A percentile compares a stretch with the other conserved stretches of the same genome.
These are phyloP conservation scores for Esox lucius DNA, from an alignment of 2,797 vertebrate species.

Conservation along the genomic window DNA sequence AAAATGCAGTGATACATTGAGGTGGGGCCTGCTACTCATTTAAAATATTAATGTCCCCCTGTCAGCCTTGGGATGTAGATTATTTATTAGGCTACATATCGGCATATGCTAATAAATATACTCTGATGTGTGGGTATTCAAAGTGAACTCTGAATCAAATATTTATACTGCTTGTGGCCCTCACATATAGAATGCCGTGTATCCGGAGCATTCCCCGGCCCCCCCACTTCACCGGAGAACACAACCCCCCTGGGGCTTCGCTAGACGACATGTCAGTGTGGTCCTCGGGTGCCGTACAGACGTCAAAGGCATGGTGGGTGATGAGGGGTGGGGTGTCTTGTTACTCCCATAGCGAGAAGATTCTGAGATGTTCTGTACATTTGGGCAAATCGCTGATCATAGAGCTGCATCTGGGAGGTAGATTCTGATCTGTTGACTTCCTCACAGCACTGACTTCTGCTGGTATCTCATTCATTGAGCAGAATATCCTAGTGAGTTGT, in stretches of 20 bases:
- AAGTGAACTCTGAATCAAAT: conserved; percentile 67
- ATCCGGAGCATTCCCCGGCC: conserved; percentile 13
- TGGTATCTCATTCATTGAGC: no score
- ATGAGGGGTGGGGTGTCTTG: background rate
- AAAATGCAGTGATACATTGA: conserved; percentile 62
- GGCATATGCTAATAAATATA: conserved; percentile 71
- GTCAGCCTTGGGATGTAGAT: conserved; percentile 59
- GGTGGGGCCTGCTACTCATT: conserved; percentile 51
- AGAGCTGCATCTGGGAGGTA: no score
- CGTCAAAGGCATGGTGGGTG: background rate
- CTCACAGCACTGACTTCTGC: no score
- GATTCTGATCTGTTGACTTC: no score
- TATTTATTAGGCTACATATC: conserved; percentile 67
- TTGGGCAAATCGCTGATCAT: no score
- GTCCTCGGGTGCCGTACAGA: background rate
- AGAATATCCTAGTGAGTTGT: no score
- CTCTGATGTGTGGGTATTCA: conserved; percentile 46
- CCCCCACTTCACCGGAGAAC: background rate
- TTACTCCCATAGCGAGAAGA: no score
- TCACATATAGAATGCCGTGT: conserved; percentile 54
- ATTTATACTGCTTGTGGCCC: conserved; percentile 65
- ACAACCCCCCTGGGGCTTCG: conserved; percentile 18
- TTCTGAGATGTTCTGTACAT: no score
- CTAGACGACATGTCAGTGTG: background rate
- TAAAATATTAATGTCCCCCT: conserved; percentile 67